Evolutionary conservation across 37 sponge, comb jelly and placozoan species (phyloP).

Genomic region (Crambe crambe): DNA sequence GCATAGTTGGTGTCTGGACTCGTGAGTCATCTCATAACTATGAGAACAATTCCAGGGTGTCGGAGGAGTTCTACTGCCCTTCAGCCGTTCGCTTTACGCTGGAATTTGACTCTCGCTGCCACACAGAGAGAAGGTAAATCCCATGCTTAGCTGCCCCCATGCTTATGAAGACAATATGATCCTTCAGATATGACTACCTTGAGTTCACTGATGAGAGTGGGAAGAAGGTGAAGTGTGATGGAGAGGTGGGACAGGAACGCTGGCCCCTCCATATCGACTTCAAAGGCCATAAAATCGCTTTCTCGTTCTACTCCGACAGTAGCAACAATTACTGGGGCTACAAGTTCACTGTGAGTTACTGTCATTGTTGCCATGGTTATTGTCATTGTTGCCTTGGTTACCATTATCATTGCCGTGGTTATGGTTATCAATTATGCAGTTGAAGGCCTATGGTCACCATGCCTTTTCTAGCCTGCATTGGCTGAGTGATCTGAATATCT

Average conservation of each 20-base stretch:
- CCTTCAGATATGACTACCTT: constrained; percentile 77
- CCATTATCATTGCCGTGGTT: background rate
- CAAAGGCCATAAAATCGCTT: constrained; percentile 57
- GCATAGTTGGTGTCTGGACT: constrained; percentile 44
- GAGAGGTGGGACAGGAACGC: constrained; percentile 46
- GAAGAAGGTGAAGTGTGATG: constrained; percentile 48
- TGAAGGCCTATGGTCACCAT: constrained; percentile 62
- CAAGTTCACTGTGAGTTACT: constrained; percentile 74
- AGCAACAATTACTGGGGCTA: constrained; percentile 86
- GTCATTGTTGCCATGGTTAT: background rate
- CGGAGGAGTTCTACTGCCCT: constrained; percentile 40
- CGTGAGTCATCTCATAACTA: constrained; percentile 80
- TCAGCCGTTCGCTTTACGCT: constrained; percentile 42
- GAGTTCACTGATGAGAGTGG: constrained; percentile 76
- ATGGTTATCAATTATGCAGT: constrained; percentile 21
- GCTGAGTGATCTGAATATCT: constrained; percentile 78
- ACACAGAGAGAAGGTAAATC: constrained; percentile 73
- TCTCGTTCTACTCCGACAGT: constrained; percentile 77
- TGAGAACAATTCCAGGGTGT: constrained; percentile 58
- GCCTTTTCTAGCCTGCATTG: constrained; percentile 43
- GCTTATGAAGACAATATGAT: too few relatives aligned
- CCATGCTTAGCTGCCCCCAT: too few relatives aligned
- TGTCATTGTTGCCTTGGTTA: background rate
- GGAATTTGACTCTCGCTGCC: constrained; percentile 83
- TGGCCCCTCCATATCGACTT: constrained; percentile 75